Evolutionary conservation across 1,140 invertebrate genomes (phyloP).

Genomic region (Brachionus asplanchnoidis): DNA sequence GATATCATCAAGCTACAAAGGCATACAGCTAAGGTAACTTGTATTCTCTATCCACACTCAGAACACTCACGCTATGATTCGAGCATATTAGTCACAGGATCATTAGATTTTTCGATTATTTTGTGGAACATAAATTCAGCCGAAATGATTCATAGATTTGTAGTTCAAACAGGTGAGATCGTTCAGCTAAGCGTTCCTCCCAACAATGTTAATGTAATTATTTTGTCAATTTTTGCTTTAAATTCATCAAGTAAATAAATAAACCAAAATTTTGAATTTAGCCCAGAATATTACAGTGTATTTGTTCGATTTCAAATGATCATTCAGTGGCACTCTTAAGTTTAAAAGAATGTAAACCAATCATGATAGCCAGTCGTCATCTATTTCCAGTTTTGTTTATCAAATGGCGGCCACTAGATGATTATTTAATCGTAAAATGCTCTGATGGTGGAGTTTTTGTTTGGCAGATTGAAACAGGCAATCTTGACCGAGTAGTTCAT

Average conservation of each 20-base stretch:
- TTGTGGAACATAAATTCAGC: constrained; percentile 93
- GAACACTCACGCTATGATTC: constrained; percentile 86
- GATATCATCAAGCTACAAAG: constrained; percentile 63
- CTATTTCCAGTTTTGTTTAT: constrained; percentile 90
- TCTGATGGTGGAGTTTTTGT: constrained; percentile 95
- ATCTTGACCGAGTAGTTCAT: constrained; percentile 88
- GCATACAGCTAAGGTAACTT: constrained; percentile 87
- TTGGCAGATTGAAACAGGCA: constrained; percentile 99
- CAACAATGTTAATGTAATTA: constrained; percentile 73
- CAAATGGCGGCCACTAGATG: constrained; percentile 93
- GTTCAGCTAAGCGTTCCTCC: constrained; percentile 85
- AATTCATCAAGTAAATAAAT: neutral
- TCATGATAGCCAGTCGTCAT: constrained; percentile 88
- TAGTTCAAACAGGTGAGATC: constrained; percentile 80
- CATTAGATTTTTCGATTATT: constrained; percentile 93
- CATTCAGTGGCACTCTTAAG: constrained; percentile 91
- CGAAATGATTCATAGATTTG: constrained; percentile 83
- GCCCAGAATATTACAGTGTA: constrained; percentile 84
- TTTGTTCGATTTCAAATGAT: constrained; percentile 93
- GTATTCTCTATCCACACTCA: constrained; percentile 87
- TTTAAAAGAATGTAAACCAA: constrained; percentile 85
- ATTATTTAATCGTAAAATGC: constrained; percentile 96
- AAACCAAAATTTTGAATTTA: constrained; percentile 54
- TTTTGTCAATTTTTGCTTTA: too few species aligned
- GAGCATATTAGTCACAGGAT: constrained; percentile 83